Conservation (phyloP, 2,888 invertebrate species). For the Archips crataeganus region DNA sequence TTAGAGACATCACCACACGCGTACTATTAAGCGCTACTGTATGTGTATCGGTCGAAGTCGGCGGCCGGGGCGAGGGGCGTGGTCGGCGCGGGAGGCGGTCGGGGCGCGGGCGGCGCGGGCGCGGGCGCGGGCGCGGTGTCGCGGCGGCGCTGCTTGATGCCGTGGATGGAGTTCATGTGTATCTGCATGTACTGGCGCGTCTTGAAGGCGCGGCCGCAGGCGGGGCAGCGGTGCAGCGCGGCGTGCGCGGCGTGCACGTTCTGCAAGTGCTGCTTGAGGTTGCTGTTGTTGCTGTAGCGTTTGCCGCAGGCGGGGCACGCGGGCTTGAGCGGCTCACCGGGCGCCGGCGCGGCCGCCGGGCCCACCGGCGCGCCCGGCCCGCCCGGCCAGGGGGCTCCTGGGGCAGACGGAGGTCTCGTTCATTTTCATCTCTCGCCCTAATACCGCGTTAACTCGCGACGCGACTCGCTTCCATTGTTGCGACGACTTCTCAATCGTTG, state of each 20-base stretch:
- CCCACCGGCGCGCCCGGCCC: slow-evolving; percentile 64
- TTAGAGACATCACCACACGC: slow-evolving; percentile 69
- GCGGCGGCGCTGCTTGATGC: slow-evolving; percentile 87
- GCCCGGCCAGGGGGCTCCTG: slow-evolving; percentile 79
- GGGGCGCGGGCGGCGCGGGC: slow-evolving; percentile 53
- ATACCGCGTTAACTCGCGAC: slow-evolving; percentile 37
- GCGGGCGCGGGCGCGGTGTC: slow-evolving; percentile 70
- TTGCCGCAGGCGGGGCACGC: slow-evolving; percentile 89
- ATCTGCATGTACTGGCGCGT: slow-evolving; percentile 90
- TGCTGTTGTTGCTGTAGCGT: slow-evolving; percentile 89
- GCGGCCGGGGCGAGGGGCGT: slow-evolving; percentile 56
- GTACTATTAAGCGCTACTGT: slow-evolving; percentile 75
- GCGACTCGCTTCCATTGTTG: slow-evolving; percentile 57
- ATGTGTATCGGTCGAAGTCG: slow-evolving; percentile 67
- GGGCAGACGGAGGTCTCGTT: slow-evolving; percentile 80
- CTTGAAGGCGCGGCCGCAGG: slow-evolving; percentile 89
- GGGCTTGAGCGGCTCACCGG: slow-evolving; percentile 81
- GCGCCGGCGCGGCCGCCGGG: slow-evolving; percentile 52
- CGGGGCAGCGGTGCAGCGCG: slow-evolving; percentile 87
- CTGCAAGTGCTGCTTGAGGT: slow-evolving; percentile 89
- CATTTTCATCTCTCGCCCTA: slow-evolving; percentile 52
- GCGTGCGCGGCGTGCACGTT: slow-evolving; percentile 88
- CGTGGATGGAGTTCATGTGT: slow-evolving; percentile 89
- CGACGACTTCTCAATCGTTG: slow-evolving; percentile 42
- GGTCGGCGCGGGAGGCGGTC: slow-evolving; percentile 55